Conservation (phyloP, 2,888 invertebrate species). For the Drosophila mulleri region DNA sequence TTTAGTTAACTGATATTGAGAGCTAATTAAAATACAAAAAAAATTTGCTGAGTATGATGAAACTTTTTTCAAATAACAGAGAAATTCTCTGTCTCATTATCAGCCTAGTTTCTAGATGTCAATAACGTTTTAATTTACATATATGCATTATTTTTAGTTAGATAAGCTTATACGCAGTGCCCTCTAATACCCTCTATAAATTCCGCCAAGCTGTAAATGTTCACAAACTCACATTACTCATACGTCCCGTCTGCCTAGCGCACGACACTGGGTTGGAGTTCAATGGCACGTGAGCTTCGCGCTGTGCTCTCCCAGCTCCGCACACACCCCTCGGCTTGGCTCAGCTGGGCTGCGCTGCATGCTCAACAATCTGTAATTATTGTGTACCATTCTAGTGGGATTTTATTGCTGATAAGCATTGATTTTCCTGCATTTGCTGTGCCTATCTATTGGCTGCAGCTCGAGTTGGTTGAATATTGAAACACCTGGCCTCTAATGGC, state of each 20-base stretch:
- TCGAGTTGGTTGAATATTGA: conserved; percentile 3
- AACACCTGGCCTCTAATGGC: conserved; percentile 8
- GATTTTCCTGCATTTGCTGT: conserved; percentile 3
- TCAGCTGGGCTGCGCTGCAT: not conserved
- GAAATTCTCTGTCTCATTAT: not conserved
- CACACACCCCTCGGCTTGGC: not conserved
- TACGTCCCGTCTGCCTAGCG: conserved; percentile 56
- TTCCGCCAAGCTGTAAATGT: conserved; percentile 29
- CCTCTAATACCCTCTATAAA: conserved; percentile 2
- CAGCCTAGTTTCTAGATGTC: not conserved
- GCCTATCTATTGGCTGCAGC: conserved; percentile 22
- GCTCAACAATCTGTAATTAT: conserved; percentile 24
- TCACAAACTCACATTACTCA: conserved; percentile 50
- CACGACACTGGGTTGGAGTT: conserved; percentile 65
- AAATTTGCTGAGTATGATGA: too few species aligned
- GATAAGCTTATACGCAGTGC: not conserved
- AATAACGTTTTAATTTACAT: not conserved
- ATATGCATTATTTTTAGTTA: not conserved
- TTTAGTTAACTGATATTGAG: too few species aligned
- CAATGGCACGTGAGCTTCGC: conserved; percentile 40
- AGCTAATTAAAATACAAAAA: too few species aligned
- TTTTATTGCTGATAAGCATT: conserved; percentile 36
- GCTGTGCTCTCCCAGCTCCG: not conserved
- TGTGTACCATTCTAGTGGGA: conserved; percentile 7
- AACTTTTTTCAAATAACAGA: not conserved